Evolutionary conservation across 1,140 invertebrate genomes (phyloP), one percentile per base, ranked within the genome.

Genomic region (Daktulosphaira vitifoliae): DNA sequence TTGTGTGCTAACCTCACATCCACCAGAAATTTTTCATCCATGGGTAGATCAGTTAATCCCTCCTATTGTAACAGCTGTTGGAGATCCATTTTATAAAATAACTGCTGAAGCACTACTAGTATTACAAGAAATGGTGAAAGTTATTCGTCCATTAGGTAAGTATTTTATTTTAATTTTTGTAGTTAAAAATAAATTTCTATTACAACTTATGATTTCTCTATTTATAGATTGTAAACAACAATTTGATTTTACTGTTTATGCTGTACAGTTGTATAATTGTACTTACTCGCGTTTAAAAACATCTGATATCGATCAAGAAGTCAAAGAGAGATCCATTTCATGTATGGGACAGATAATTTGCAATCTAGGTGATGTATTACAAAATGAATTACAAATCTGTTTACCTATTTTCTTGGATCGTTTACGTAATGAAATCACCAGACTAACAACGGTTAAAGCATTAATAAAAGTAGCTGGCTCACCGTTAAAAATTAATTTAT

Each of bases 251-350:
- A 81, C 81, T 0, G 82, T 84, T 5, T 90, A 89, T 72, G 86
- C 90, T 1, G 79, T 79, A 2, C 84, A 88, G 59, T 82, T 98
- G 70, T 98, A 96, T 76, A 78, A 81, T 37, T 91, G 88, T 71
- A 93, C 91, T 0, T 76, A 96, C 53, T 81, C 86, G 54, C 80
- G 94, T 68, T 78, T 99, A 3, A 87, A 86, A 72, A 92, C 95
- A n/a, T 87, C 94, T 0, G 94, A 97, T 74, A 94, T 98, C 70
- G 94, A 98, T 78, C 96, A 98, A 74, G 95, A 98, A 79, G 95
- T 98, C 0, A 98, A 98, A 74, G 96, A 98, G 73, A 81, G 94
- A 65, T 94, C 96, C 5, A 98, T 98, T 66, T 89, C 93, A 2
- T 95, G 94, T 71, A 96, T 96, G 89, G 94, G 92, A 22, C 92